phyloP scores from a whole-genome alignment of 2,113 vertebrate genomes.

The Gymnarchus niloticus region DNA sequence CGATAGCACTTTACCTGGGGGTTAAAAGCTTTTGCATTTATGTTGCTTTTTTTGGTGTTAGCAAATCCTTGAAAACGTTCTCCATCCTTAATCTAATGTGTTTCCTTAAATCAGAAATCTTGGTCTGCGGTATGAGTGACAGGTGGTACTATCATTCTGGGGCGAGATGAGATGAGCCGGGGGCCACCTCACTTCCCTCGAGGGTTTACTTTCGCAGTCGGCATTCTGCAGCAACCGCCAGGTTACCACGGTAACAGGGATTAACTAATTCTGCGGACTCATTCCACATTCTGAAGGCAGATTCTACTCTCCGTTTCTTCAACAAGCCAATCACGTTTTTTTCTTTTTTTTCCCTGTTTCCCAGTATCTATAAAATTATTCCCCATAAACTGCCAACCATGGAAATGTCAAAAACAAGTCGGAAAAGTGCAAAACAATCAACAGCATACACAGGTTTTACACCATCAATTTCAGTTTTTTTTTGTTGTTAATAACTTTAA shows the following conservation, averaged over 20 bases:
- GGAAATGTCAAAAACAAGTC: neutral
- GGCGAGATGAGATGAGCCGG: neutral
- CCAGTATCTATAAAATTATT: neutral
- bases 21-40: neutral
- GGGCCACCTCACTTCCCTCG: neutral
- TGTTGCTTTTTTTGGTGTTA: neutral
- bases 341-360: neutral
- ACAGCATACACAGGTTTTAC: neutral
- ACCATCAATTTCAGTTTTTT: neutral
- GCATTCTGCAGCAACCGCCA: constrained; percentile 14
- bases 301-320: neutral
- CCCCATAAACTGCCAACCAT: neutral
- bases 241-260: constrained; percentile 24
- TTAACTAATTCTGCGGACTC: constrained; percentile 23
- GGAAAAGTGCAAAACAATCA: neutral
- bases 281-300: constrained; percentile 15
- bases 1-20: constrained; percentile 12
- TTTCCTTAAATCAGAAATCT: constrained; percentile 23
- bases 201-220: neutral
- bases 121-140: constrained; percentile 2
- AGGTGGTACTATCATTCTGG: neutral
- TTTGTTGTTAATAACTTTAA: neutral
- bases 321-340: neutral
- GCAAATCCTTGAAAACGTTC: neutral
- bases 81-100: neutral